Percentiles rank a stretch among this genome's conserved stretches.
phyloP scores from a whole-genome alignment of 2,797 vertebrate genomes.

The Pangasius sanitwongsei region DNA sequence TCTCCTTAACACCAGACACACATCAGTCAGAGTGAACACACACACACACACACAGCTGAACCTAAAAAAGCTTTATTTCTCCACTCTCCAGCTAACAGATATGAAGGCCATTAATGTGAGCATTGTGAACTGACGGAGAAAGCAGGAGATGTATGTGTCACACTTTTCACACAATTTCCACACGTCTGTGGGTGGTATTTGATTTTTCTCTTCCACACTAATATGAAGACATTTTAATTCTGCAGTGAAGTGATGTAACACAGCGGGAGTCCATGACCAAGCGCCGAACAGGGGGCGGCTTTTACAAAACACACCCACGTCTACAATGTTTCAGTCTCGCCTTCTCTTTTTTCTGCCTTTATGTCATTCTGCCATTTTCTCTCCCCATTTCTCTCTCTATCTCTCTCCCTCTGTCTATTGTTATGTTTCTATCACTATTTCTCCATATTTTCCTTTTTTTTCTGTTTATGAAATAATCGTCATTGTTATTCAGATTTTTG shows the following conservation, averaged over 20 bases:
- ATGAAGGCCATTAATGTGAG: not conserved
- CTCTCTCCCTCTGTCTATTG: not conserved
- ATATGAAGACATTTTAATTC: not conserved
- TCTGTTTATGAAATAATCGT: not conserved
- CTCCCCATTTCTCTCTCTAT: not conserved
- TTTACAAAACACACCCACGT: not conserved
- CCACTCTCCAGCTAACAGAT: not conserved
- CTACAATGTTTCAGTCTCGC: not conserved
- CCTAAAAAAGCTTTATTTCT: not conserved
- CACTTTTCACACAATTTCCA: not conserved
- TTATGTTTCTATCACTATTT: not conserved
- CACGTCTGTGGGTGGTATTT: not conserved
- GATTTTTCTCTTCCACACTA: not conserved
- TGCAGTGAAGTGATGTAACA: not conserved
- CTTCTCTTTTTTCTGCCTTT: not conserved
- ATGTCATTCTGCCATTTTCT: not conserved
- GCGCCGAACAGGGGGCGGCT: not conserved
- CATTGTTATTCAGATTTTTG: not conserved
- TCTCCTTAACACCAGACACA: not conserved
- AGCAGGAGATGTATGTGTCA: not conserved
- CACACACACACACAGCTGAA: not conserved
- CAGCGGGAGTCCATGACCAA: not conserved
- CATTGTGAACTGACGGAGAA: not conserved
- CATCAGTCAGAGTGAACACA: not conserved
- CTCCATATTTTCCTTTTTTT: not conserved